A percentile compares a stretch with the other conserved stretches of the same genome.
Evolutionary conservation across 2,113 vertebrate species (phyloP).

Genomic region (Apteryx owenii): DNA sequence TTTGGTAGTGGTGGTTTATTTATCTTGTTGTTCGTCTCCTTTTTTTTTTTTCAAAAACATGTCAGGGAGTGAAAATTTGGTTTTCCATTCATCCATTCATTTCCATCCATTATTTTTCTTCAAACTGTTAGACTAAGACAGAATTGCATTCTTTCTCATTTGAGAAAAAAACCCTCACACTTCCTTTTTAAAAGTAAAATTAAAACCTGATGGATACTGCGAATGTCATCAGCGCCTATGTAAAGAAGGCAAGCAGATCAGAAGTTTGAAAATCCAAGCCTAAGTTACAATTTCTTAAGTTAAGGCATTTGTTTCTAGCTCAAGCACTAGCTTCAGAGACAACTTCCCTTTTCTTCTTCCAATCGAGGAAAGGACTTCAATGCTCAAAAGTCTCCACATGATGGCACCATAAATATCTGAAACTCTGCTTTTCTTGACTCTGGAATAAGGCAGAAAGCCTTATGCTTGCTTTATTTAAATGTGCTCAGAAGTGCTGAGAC

Average conservation of each 20-base stretch:
- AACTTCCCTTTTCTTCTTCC: neutral
- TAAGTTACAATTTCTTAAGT: neutral
- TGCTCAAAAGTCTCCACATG: conserved; percentile 30
- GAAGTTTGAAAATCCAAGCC: neutral
- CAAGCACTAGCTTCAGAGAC: neutral
- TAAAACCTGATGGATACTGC: neutral
- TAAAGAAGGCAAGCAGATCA: neutral
- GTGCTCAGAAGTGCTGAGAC: neutral
- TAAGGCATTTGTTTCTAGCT: neutral
- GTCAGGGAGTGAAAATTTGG: neutral
- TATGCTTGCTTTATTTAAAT: neutral
- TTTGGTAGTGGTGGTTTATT: neutral
- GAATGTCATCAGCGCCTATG: neutral
- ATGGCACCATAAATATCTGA: conserved; percentile 38
- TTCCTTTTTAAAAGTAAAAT: neutral
- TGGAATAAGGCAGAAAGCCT: neutral
- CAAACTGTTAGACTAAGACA: neutral
- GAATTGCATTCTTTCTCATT: neutral
- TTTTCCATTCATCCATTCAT: neutral
- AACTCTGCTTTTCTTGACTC: neutral
- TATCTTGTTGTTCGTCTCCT: too few relatives aligned
- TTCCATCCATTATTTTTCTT: neutral
- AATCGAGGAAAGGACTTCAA: neutral
- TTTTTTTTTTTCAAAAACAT: neutral
- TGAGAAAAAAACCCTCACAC: neutral